phyloP scores from a whole-genome alignment of 2,888 invertebrate species.

The Gnatocerus cornutus region DNA sequence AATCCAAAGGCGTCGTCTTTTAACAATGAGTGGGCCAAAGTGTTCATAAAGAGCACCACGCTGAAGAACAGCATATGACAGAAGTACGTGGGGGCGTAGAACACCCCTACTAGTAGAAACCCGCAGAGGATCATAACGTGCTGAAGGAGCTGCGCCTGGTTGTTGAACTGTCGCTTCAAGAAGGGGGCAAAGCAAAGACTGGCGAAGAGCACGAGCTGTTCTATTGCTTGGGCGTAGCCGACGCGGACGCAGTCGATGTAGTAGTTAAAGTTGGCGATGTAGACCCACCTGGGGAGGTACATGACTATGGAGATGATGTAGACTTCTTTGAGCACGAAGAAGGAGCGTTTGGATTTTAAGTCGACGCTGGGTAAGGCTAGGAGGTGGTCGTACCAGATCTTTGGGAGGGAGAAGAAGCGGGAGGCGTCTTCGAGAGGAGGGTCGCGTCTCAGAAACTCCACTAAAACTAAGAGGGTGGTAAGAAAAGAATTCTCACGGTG shows the following conservation, averaged over 20 bases:
- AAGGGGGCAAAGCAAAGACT: background rate
- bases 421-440: background rate
- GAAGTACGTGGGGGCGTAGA: constrained; percentile 1
- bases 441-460: background rate
- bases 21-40: background rate
- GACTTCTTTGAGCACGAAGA: background rate
- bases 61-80: background rate
- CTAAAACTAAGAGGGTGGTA: background rate
- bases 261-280: background rate
- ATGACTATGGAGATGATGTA: background rate
- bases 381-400: background rate
- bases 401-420: background rate
- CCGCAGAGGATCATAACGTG: background rate
- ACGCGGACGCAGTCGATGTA: background rate
- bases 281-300: background rate
- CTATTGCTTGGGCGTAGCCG: background rate
- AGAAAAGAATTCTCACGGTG: too few relatives aligned
- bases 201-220: background rate
- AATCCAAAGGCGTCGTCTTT: background rate
- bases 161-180: background rate
- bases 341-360: background rate
- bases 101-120: background rate
- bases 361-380: background rate
- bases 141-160: background rate
- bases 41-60: background rate